phyloP scores from a whole-genome alignment of 2,797 vertebrate species.

The Aselliscus stoliczkanus region DNA sequence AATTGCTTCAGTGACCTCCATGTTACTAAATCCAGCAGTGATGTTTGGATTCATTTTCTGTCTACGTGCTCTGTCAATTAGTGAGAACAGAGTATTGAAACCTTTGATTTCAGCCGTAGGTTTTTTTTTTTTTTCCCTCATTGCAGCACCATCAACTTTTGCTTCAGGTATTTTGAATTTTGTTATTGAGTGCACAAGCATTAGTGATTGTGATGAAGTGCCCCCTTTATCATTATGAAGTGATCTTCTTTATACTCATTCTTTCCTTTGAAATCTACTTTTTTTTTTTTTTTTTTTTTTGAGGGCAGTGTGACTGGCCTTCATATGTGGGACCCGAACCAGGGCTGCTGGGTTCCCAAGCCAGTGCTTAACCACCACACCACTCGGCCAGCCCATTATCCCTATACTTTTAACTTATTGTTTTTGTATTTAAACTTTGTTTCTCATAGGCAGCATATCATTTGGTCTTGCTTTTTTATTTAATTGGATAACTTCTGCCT shows the following conservation, averaged over 20 bases:
- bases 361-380: too few relatives aligned
- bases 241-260: background rate
- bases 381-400: too few relatives aligned
- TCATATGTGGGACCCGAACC: too few relatives aligned
- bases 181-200: background rate
- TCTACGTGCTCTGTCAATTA: background rate
- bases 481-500: background rate
- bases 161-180: background rate
- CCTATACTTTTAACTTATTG: background rate
- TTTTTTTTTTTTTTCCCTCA: background rate
- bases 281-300: too few relatives aligned
- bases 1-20: background rate
- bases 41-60: background rate
- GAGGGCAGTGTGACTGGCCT: too few relatives aligned
- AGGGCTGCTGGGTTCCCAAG: too few relatives aligned
- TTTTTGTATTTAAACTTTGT: background rate
- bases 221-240: background rate
- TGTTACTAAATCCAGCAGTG: background rate
- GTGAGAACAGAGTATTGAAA: background rate
- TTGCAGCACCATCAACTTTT: background rate
- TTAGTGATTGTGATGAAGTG: background rate
- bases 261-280: background rate
- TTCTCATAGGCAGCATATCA: background rate
- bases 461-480: background rate
- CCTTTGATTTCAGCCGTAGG: background rate